Conservation (phyloP, 2,113 vertebrate genomes). For the Scortum barcoo region DNA sequence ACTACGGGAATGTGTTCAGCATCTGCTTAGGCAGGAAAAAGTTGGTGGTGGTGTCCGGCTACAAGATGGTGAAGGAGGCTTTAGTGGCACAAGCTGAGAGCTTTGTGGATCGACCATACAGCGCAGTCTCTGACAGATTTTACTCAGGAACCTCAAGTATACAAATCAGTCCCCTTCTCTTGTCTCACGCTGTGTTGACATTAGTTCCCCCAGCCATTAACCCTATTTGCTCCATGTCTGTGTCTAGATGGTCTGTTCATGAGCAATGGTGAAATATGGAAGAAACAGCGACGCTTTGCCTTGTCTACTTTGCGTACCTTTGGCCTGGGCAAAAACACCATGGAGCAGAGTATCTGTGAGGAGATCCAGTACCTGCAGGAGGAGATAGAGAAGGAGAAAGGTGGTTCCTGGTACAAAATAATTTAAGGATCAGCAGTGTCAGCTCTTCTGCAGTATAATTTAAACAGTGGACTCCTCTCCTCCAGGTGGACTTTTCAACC, state of each 20-base stretch:
- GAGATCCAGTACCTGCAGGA: slow-evolving; percentile 81
- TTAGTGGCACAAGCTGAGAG: slow-evolving; percentile 82
- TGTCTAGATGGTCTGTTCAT: slow-evolving; percentile 72
- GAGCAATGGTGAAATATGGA: slow-evolving; percentile 83
- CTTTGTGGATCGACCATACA: slow-evolving; percentile 78
- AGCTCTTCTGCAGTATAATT: background rate
- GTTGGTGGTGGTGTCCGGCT: slow-evolving; percentile 72
- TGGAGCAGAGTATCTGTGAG: slow-evolving; percentile 86
- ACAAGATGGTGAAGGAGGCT: slow-evolving; percentile 84
- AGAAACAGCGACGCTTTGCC: slow-evolving; percentile 83
- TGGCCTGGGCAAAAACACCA: slow-evolving; percentile 83
- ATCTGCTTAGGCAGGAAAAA: background rate
- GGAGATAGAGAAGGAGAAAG: slow-evolving; percentile 81
- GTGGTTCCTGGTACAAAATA: slow-evolving; percentile 53
- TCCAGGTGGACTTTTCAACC: slow-evolving; percentile 85
- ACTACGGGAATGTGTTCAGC: slow-evolving; percentile 84
- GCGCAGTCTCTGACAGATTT: background rate
- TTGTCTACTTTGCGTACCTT: slow-evolving; percentile 85
- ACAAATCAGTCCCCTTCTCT: background rate
- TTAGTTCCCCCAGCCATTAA: fast-evolving
- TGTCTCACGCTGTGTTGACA: background rate
- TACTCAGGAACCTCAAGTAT: slow-evolving; percentile 59
- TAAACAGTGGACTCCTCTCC: background rate
- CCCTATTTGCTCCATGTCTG: background rate
- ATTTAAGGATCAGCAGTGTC: background rate